Percentiles rank a stretch among this genome's conserved stretches.
Evolutionary conservation across 2,113 vertebrate species (phyloP).

Genomic region (Vulpes ferrilata): DNA sequence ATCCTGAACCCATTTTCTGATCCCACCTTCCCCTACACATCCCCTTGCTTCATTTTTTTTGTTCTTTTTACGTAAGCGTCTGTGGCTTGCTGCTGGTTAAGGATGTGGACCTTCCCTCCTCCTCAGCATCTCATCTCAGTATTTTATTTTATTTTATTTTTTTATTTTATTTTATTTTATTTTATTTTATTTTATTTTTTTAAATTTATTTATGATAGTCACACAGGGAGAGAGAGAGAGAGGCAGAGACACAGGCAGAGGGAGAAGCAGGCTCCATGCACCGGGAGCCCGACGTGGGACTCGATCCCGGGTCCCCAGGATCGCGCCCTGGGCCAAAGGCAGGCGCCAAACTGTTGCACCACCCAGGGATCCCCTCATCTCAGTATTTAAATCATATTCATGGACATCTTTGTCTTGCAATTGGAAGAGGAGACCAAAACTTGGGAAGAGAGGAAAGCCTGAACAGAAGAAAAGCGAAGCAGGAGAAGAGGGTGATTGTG

Average conservation of each 20-base stretch:
- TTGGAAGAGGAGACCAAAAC: background rate
- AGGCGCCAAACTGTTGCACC: no score
- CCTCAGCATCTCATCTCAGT: background rate
- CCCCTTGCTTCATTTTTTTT: background rate
- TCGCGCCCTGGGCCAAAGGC: no score
- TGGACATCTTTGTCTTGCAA: background rate
- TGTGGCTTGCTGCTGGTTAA: background rate
- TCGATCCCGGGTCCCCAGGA: no score
- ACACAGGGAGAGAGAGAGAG: no score
- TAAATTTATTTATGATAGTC: no score
- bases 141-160: background rate
- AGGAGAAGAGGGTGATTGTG: background rate
- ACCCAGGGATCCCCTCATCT: background rate
- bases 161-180: no score
- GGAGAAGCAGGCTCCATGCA: no score
- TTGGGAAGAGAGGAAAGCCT: background rate
- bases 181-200: no score
- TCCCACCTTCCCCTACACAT: background rate
- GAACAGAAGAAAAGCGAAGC: background rate
- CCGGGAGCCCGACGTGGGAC: no score
- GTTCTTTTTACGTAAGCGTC: background rate
- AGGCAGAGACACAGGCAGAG: no score
- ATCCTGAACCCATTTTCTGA: background rate
- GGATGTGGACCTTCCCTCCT: background rate
- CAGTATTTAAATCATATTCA: background rate